Conservation (phyloP, 1,140 invertebrate species). For the Drosophila pruinosa region DNA sequence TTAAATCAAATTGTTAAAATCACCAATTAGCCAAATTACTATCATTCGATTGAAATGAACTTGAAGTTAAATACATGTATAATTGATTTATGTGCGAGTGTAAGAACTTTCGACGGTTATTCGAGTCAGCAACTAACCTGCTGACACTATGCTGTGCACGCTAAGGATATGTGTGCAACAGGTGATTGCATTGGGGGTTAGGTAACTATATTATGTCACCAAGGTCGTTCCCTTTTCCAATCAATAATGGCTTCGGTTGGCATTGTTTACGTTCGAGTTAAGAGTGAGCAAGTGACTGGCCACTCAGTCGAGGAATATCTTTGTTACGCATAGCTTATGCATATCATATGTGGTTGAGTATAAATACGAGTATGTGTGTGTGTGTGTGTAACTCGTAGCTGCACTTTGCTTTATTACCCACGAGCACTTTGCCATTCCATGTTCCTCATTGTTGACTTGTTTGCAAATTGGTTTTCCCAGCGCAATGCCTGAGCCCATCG, state of each 20-base stretch:
- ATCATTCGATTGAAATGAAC: constrained; percentile 9
- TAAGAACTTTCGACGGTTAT: not conserved
- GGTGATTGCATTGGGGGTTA: constrained; percentile 8
- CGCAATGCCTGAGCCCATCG: constrained; percentile 46
- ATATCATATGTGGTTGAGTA: too few relatives aligned
- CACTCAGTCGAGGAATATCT: not conserved
- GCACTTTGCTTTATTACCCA: constrained; percentile 72
- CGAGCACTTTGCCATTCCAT: constrained; percentile 48
- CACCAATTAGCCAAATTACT: constrained; percentile 23
- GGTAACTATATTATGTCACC: constrained; percentile 18
- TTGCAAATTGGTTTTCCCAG: constrained; percentile 76
- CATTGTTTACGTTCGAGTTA: constrained; percentile 1
- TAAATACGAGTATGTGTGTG: not conserved
- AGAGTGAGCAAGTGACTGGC: not conserved
- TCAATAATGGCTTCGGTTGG: constrained; percentile 6
- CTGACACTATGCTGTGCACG: not conserved
- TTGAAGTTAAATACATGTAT: not conserved
- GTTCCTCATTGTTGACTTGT: constrained; percentile 68
- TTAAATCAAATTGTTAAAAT: constrained; percentile 15
- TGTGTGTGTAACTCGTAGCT: constrained; percentile 14
- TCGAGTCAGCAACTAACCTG: not conserved
- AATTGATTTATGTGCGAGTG: constrained; percentile 10
- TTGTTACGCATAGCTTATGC: not conserved
- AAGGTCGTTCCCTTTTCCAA: constrained; percentile 9
- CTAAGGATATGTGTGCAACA: not conserved